Base-by-base conservation (phyloP, 1,140 invertebrate species). In the Lepidurus arcticus region DNA sequence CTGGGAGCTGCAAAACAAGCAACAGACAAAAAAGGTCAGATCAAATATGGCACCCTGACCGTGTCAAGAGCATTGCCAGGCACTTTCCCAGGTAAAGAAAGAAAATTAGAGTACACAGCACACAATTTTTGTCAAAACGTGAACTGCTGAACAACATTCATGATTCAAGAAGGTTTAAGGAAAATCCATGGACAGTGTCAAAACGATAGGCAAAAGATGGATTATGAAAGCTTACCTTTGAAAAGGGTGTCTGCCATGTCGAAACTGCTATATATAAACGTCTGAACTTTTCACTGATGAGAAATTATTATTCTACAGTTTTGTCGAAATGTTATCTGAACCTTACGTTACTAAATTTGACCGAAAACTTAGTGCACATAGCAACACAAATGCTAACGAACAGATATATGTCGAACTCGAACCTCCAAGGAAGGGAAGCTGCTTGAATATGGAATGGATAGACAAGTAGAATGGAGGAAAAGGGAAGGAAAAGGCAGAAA, bases 1-100 rank as follows among this genome's bases (percentile, higher is more conserved):
- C 77, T 78, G 34, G 80, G 80, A 73, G 80, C 80, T 81, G 76
- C 73, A 79, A 80, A 11, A 47, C 26, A 79, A 81, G 47, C 44
- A 79, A 79, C 42, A 45, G 44, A 21, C 74, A 78, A n/a, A 74
- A 74, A 44, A 78, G 42, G 44, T 75, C 43, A n/a, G 43, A 34
- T 78, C 43, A 42, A 45, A 45, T 75, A 73, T 47, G 73, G 44
- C 73, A 26, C 45, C 73, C 73, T 21, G 42, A 24, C 11, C 77
- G 8, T 44, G 1, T 75, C 74, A 73, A 73, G 53, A 34, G 44
- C 44, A 43, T 75, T 44, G 78, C 24, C 34, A 74, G 75, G 73
- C 65, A 65, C 42, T 74, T 74, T 65, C 44, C 42, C 76, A 76
- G 34, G 34, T 24, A 26, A 34, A 26, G 7, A 76, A 24, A 47